These are phyloP conservation scores for Struthio camelus DNA, from an alignment of 2,113 vertebrate species.

Conservation along the genomic window DNA sequence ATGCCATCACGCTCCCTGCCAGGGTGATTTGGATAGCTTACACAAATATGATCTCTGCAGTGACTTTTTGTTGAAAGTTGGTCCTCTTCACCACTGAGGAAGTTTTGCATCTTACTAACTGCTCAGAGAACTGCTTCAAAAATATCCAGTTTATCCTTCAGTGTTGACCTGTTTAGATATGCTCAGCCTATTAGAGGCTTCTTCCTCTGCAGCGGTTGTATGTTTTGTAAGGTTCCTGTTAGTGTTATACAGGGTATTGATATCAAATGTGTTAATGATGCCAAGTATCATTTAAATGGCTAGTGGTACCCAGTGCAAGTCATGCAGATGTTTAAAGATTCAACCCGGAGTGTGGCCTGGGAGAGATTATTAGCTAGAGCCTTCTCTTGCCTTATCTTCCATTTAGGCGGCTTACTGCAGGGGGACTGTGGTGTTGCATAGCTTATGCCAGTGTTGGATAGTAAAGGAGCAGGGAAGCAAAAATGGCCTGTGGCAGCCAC, in stretches of 20 bases:
- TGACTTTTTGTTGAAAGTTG: not conserved
- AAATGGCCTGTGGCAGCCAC: not conserved
- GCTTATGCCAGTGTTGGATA: not conserved
- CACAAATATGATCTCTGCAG: not conserved
- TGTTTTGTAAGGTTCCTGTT: constrained; percentile 43
- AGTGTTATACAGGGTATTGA: not conserved
- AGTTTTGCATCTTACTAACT: not conserved
- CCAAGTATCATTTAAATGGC: not conserved
- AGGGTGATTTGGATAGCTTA: not conserved
- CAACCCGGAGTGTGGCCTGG: no score
- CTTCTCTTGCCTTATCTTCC: not conserved
- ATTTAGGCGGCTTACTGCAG: not conserved
- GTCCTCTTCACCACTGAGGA: constrained; percentile 10
- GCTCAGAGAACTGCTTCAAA: not conserved
- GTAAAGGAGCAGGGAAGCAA: not conserved
- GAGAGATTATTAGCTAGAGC: not conserved
- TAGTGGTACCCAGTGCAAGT: not conserved
- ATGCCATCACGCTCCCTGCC: not conserved
- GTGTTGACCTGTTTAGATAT: not conserved
- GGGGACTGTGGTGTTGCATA: not conserved
- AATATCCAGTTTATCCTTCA: constrained; percentile 5
- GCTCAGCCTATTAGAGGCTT: constrained; percentile 48
- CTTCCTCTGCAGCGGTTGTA: constrained; percentile 30
- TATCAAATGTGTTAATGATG: not conserved
- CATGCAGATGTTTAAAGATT: not conserved